phyloP scores from a whole-genome alignment of 2,113 vertebrate species.

The Aspidoscelis tigris region DNA sequence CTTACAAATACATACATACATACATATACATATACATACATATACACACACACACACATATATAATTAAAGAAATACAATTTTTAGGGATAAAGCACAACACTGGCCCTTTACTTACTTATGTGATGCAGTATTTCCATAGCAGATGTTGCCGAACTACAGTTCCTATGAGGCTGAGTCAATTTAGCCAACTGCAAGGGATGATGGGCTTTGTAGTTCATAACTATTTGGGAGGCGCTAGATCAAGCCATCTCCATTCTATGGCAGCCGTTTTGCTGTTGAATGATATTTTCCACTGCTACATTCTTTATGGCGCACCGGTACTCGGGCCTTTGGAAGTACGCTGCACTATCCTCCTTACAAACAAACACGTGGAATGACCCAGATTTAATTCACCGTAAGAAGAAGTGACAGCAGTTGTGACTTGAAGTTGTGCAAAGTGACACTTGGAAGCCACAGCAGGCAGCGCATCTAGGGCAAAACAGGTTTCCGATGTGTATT shows the following conservation, averaged over 20 bases:
- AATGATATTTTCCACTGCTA: slow-evolving; percentile 16
- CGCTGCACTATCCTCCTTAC: slow-evolving; percentile 40
- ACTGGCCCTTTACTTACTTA: too few species aligned
- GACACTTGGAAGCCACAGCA: neutral
- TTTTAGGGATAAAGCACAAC: too few species aligned
- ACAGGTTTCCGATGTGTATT: slow-evolving; percentile 6
- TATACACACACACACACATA: too few species aligned
- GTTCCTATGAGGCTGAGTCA: neutral
- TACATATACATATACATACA: too few species aligned
- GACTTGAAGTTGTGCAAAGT: slow-evolving; percentile 48
- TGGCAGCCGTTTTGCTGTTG: slow-evolving; percentile 20
- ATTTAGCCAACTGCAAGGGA: neutral
- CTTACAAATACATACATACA: too few species aligned
- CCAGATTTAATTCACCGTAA: slow-evolving; percentile 51
- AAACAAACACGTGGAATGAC: slow-evolving; percentile 36
- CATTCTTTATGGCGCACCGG: neutral
- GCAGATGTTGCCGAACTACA: neutral
- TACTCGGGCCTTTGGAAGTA: slow-evolving; percentile 33
- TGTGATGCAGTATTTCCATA: too few species aligned
- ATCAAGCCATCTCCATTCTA: neutral
- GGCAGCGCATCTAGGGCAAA: slow-evolving; percentile 41
- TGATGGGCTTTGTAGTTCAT: neutral
- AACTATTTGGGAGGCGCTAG: neutral
- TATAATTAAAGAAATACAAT: too few species aligned
- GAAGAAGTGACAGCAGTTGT: slow-evolving; percentile 35